Evolutionary conservation across 2,888 invertebrate species (phyloP), one percentile per base, ranked within the genome.

Genomic region (Sarcophaga caerulescens): DNA sequence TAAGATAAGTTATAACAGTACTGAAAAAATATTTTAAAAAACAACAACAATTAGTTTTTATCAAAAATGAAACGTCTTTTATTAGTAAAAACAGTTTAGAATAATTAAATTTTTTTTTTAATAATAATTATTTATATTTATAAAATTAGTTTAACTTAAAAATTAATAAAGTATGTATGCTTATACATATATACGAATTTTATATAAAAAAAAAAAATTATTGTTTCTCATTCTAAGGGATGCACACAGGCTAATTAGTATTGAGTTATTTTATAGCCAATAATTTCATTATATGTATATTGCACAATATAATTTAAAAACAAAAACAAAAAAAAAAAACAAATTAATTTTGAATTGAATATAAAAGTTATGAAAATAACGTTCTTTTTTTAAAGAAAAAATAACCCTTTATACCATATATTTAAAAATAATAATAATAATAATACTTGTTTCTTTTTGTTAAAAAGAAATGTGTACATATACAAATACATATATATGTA

Each of bases 11-110:
- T 2, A 35, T 8, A 35, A 35, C 8, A 35, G 0, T 35, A 35
- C 35, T 35, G 2, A 35, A 35, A 35, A 35, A 35, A 10, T 6
- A 35, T 35, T 2, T 2, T 1, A 35, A 35, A 35, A 35, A 35
- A 35, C 8, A 35, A 35, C 35, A 35, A 10, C 35, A 35, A 35
- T 35, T 35, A 35, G 35, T 35, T 35, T 35, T 52, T 52, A 52
- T 14, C 52, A 52, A 52, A 52, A 68, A 19, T n/a, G 1, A 10
- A 62, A 35, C 21, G 25, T 52, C 47, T 45, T 73, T 75, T 81
- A 81, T 81, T 81, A 76, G 81, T 76, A 81, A 70, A 81, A 81
- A 81, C 63, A 70, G n/a, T n/a, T 75, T 75, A 75, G 69, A 62
- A 14, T 70, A 63, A 35, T 23, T 23, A n/a, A n/a, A 47, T 47